Base-by-base conservation (phyloP, 2,113 vertebrate genomes). In the Thryonomys swinderianus region DNA sequence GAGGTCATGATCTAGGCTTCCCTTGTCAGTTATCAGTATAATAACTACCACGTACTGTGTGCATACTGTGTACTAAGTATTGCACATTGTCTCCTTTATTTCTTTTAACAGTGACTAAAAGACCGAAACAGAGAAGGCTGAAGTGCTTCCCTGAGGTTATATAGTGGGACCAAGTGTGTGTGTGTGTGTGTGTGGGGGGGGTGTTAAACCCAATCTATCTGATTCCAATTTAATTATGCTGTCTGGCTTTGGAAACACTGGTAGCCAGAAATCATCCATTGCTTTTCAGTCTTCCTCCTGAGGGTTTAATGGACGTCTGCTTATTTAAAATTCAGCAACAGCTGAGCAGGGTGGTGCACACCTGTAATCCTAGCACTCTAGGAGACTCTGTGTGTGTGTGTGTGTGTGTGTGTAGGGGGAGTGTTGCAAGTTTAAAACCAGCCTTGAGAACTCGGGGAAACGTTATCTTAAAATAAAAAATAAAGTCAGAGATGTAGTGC, bases 301-400 rank as follows among this genome's bases (percentile, higher is more conserved):
- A 66, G 62, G 53, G 30, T 45, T 59, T 94, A 27, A 27, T 59
- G 81, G 57, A 8, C 17, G 17, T 32, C 80, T 64, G 23, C 73
- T 51, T 80, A 30, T 95, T 94, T 81, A 53, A 85, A 90, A 91
- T 71, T 80, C 37, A 25, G 1, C 51, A 64, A 79, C 61, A 40
- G 74, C 74, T 17, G 74, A 16, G 30, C 7, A 7, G 48, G 13
- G 74, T 51, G 45, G 30, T 17, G 10, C 27, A 51, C 7, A 0
- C 45, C 16, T 51, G 17, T 78, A 78, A 51, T 20, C 73, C 21
- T 76, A 17, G 73, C 73, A 76, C 42, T 16, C 45, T 51, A 51
- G 74, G 32, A 34, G 45, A 45, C 30, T 51, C 27, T 51, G 74
- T 51, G 48, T 51, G 48, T 10, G 53, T 55, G 53, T 16, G 8